Percentiles rank a stretch among this genome's conserved stretches.
phyloP scores from a whole-genome alignment of 2,888 invertebrate genomes.

The Volucella zonaria region DNA sequence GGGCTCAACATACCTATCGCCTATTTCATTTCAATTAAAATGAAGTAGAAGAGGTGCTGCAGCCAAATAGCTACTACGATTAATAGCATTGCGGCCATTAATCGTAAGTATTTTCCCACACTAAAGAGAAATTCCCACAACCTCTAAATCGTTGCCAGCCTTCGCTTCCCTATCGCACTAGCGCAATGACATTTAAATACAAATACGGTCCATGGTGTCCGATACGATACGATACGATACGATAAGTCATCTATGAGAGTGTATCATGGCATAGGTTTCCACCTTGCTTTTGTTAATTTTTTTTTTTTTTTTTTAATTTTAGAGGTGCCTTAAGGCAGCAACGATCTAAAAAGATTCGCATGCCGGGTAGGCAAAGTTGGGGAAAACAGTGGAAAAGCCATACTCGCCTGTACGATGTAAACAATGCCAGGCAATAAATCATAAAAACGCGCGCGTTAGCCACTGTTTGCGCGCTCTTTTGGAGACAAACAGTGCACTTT shows the following conservation, averaged over 20 bases:
- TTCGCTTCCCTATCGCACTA: constrained; percentile 20
- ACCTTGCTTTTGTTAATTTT: background rate
- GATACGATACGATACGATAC: background rate
- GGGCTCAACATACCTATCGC: constrained; percentile 14
- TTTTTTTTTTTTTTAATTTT: no score
- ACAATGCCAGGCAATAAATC: constrained; percentile 66
- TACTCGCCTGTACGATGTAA: constrained; percentile 45
- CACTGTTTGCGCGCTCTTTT: constrained; percentile 50
- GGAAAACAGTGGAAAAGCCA: background rate
- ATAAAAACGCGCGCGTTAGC: constrained; percentile 62
- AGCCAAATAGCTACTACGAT: constrained; percentile 31
- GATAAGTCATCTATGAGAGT: constrained; percentile 47
- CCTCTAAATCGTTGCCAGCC: constrained; percentile 27
- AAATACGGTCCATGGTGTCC: constrained; percentile 44
- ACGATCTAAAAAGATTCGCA: constrained; percentile 54
- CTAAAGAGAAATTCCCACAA: constrained; percentile 68
- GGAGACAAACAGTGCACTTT: constrained; percentile 48
- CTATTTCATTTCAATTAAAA: constrained; percentile 63
- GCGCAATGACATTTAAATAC: constrained; percentile 63
- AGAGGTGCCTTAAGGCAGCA: constrained; percentile 17
- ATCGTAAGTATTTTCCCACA: constrained; percentile 70
- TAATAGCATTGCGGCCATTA: constrained; percentile 58
- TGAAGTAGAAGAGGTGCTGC: constrained; percentile 36
- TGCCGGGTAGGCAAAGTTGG: constrained; percentile 37
- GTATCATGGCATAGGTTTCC: constrained; percentile 43